Conservation (phyloP, 2,113 vertebrate genomes). For the Urocynchramus pylzowi region DNA sequence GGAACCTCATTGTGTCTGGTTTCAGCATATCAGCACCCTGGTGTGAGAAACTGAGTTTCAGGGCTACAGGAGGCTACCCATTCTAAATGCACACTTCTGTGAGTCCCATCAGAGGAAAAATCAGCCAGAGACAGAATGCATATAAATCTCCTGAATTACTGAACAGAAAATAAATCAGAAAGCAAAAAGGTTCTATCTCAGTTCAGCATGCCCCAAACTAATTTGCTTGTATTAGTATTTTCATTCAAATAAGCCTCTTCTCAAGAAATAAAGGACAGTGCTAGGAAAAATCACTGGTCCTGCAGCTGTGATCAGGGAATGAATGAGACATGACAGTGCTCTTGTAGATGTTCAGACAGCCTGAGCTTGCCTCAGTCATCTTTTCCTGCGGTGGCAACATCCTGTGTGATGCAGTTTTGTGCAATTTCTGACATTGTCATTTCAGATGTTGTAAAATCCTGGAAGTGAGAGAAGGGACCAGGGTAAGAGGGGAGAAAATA, state of each 20-base stretch:
- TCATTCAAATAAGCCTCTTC: not conserved
- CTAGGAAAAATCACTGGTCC: not conserved
- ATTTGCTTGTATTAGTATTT: not conserved
- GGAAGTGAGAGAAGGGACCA: not conserved
- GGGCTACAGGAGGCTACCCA: not conserved
- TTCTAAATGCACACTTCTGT: not conserved
- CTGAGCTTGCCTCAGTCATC: not conserved
- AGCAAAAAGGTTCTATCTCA: not conserved
- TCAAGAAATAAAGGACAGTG: not conserved
- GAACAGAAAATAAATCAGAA: not conserved
- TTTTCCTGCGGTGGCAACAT: not conserved
- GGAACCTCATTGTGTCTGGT: not conserved
- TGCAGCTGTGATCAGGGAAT: not conserved
- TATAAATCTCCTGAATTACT: not conserved
- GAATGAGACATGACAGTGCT: not conserved
- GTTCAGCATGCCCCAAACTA: not conserved
- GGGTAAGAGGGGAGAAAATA: not conserved
- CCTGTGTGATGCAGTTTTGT: not conserved
- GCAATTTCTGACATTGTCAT: not conserved
- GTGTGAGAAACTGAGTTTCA: not conserved
- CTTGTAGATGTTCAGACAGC: not conserved
- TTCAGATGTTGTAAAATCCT: conserved; percentile 3
- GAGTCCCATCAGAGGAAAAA: not conserved
- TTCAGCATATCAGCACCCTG: not conserved
- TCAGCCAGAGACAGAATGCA: not conserved